Conservation (phyloP, 2,888 invertebrate species). For the Rotaria macrura region DNA sequence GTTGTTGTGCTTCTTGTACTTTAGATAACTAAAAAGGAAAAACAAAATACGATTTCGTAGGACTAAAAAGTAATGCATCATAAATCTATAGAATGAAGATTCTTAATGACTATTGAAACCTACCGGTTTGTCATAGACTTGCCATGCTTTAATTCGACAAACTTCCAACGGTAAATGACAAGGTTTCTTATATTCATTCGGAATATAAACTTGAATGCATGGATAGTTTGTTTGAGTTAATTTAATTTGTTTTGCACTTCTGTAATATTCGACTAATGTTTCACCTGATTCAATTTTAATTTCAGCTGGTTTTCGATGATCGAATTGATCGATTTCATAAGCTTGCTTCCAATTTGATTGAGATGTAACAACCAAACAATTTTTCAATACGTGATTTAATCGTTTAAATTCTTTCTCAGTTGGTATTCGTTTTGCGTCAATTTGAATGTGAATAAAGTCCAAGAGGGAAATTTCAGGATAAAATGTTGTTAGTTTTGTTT, state of each 20-base stretch:
- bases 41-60: too few relatives aligned
- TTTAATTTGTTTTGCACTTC: neutral
- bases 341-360: neutral
- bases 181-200: neutral
- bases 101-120: too few relatives aligned
- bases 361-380: neutral
- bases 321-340: neutral
- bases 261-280: neutral
- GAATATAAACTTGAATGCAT: neutral
- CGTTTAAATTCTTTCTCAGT: neutral
- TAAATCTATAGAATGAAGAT: too few relatives aligned
- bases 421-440: neutral
- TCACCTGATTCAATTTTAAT: neutral
- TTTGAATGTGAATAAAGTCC: neutral
- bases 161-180: neutral
- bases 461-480: neutral
- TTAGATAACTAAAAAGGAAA: neutral
- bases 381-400: neutral
- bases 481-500: slow-evolving; percentile 19
- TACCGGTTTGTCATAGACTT: neutral
- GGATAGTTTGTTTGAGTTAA: neutral
- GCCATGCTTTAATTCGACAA: neutral
- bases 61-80: too few relatives aligned
- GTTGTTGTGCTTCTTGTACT: neutral
- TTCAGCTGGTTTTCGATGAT: neutral